Evolutionary conservation across 2,888 invertebrate genomes (phyloP), one percentile per base, ranked within the genome.

Genomic region (Pyrrhopygopsis socrates): DNA sequence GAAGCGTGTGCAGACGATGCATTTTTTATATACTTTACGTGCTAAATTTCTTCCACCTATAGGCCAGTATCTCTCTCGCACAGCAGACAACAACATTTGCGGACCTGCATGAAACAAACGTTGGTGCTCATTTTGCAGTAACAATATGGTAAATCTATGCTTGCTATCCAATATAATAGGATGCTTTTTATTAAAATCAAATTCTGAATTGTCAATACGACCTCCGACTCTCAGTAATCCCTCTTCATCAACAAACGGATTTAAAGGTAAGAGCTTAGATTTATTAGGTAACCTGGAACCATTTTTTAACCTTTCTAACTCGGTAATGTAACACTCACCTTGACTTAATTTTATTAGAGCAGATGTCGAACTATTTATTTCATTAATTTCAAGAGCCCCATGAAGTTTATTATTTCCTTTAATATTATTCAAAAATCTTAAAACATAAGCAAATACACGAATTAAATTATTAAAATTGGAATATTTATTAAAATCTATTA

Each of bases 31-130:
- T 18, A 76, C 29, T 13, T 34, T 60, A 20, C 71, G 78, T n/a
- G 85, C 88, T 41, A 86, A 50, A 27, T 76, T 81, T 34, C 81
- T 45, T 18, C 85, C 88, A 29, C 82, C 83, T 6, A 84, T 38
- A 45, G 78, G 82, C 86, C 86, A 86, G 18, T 71, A 86, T 1
- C 9, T 24, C 18, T 84, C 70, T 15, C 82, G 38, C 15, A 86
- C 38, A 5, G 71, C 15, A 1, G 75, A 3, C 24, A 87, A 29
- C 8, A 84, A 50, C 22, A 80, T 24, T 30, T 87, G 81, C 22
- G 84, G 84, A 5, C 84, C 87, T 11, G 84, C 76, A 70, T 87
- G 87, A 29, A 85, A 65, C 2, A 85, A 24, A 29, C 29, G 45
- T 2, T 29, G 0, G n/a, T 71, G 50, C 1, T 71, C 50, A 15